Base-by-base conservation (phyloP, 2,888 invertebrate genomes). In the Tryphoninae sp. region DNA sequence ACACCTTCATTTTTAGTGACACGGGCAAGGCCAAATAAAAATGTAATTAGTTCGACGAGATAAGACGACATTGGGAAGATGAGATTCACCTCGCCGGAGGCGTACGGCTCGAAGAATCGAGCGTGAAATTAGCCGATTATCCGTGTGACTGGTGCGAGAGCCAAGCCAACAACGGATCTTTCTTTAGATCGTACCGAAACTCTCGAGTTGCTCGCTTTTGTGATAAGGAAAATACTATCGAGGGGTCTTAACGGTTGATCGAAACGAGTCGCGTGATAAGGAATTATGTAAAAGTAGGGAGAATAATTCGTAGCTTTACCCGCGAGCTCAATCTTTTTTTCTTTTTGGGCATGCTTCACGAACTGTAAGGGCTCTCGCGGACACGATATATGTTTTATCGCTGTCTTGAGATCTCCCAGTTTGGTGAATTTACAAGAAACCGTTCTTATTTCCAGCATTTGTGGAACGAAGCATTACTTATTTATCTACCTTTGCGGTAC, bases 1-100 rank as follows among this genome's bases (percentile, higher is more conserved):
- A 72, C 13, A 55, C 74, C 83, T 77, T 81, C 81, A 62, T 80
- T 80, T 85, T 83, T 82, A 78, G 77, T 75, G 86, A 81, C 81
- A 80, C 65, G 58, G 83, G 78, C 82, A 82, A 82, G 82, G 73
- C 84, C 83, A 86, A 87, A 86, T 85, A 89, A 88, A 89, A 89
- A 86, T 88, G 88, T 88, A 88, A 90, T 90, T 89, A 89, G 87
- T 84, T 84, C 69, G 71, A 77, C 78, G 74, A 83, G 78, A 82
- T 74, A 86, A 84, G 83, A 86, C 81, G 78, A 64, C 65, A 51
- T 45, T 49, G n/a, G 58, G 61, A 68, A 75, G 82, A 84, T 84
- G 74, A 68, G 74, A 80, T 40, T 69, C 82, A 42, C 80, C 82
- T 84, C 84, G 84, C 87, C 86, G 84, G 77, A 79, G 84, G 81